Conservation (phyloP, 2,888 invertebrate genomes). For the Linyphia triangularis region DNA sequence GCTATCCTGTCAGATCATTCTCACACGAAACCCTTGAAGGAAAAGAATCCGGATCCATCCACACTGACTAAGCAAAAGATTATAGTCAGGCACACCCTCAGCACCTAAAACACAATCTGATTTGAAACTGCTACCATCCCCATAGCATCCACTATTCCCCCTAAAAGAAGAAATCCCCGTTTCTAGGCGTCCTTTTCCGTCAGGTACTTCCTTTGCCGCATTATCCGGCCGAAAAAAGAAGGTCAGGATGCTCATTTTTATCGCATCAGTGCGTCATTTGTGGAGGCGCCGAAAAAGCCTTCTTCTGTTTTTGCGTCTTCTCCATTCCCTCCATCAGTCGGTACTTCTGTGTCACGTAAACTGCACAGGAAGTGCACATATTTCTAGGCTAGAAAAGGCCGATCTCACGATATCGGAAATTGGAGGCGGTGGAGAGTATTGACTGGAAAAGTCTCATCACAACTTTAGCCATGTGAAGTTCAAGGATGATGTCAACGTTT, state of each 20-base stretch:
- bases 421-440: background rate
- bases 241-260: conserved; percentile 11
- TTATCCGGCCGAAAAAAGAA: background rate
- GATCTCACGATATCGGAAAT: conserved; percentile 11
- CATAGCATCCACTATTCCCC: background rate
- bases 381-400: background rate
- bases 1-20: too few relatives aligned
- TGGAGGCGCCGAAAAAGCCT: conserved; percentile 17
- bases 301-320: background rate
- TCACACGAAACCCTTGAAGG: too few relatives aligned
- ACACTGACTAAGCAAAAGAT: background rate
- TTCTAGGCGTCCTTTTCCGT: background rate
- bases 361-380: conserved; percentile 21
- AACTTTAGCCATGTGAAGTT: background rate
- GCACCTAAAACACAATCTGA: background rate
- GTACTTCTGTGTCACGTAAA: background rate
- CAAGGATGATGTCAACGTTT: background rate
- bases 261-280: conserved; percentile 29
- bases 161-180: background rate
- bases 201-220: background rate
- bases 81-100: background rate
- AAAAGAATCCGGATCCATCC: too few relatives aligned
- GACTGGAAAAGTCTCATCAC: background rate
- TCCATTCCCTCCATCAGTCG: background rate
- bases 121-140: background rate